Base-by-base conservation (phyloP, 1,140 invertebrate genomes). In the Zophobas atratus region DNA sequence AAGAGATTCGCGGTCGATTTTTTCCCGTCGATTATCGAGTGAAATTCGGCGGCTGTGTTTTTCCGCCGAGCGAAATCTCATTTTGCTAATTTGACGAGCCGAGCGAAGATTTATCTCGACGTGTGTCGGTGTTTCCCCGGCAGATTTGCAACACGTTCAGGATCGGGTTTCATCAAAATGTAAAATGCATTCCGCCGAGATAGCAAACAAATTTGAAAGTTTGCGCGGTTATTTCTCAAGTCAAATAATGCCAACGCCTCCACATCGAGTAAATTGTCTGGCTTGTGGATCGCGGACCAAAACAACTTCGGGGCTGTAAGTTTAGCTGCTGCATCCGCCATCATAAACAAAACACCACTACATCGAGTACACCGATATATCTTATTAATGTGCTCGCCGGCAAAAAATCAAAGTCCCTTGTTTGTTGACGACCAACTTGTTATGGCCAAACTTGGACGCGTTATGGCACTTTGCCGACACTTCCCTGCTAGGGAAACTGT, bases 321-420 rank as follows among this genome's bases (percentile, higher is more conserved):
- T 55, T 67, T 49, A 70, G 49, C 39, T 75, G 49, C 56, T 41
- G 70, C 55, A 57, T 39, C 43, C 55, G 39, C 51, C 51, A 57
- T 72, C 53, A 78, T 75, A 75, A 75, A 78, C 73, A 78, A 78
- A 78, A 75, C 77, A 75, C 72, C 39, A 67, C 60, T 72, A 77
- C 77, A 78, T 78, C 67, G 57, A 78, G 77, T 55, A 78, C 72
- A 67, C 77, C 75, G 75, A 78, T 78, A 78, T 78, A 78, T 78
- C 77, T 78, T 78, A 78, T 78, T 78, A 78, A 78, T 76, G 77
- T 78, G 73, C 72, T 43, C n/a, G 71, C 41, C 53, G 57, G 43
- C 77, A 78, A 78, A 78, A 78, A 78, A 78, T 78, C 77, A 75
- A 78, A 78, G 60, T 78, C 77, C 60, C 77, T 78, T 75, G 77